These are phyloP conservation scores for Oreotrochilus melanogaster DNA, from an alignment of 2,113 vertebrate genomes.

Conservation along the genomic window DNA sequence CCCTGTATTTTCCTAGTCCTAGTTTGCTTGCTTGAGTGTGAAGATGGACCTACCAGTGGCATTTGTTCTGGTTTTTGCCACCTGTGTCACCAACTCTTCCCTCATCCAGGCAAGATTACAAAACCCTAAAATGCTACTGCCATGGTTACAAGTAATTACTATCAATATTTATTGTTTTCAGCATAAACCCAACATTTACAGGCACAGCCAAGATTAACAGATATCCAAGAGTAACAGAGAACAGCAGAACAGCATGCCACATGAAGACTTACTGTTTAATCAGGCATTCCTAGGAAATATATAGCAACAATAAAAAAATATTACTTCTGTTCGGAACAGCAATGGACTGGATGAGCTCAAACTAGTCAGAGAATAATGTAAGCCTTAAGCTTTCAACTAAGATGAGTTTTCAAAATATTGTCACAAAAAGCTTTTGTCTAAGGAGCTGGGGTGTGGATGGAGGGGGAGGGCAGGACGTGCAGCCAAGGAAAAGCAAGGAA, in stretches of 20 bases:
- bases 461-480: not conserved
- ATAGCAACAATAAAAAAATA: conserved; percentile 4
- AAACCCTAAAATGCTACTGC: not conserved
- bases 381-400: not conserved
- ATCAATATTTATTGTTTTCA: not conserved
- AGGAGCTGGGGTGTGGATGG: not conserved
- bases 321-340: not conserved
- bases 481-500: not conserved
- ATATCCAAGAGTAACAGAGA: not conserved
- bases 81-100: not conserved
- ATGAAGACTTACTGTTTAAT: not conserved
- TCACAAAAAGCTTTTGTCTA: not conserved
- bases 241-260: not conserved
- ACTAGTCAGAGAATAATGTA: not conserved
- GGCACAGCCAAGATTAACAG: not conserved
- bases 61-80: not conserved
- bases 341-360: not conserved
- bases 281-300: not conserved
- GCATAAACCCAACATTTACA: not conserved
- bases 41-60: not conserved
- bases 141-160: not conserved
- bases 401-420: not conserved
- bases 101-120: not conserved
- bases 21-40: not conserved
- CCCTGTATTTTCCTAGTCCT: not conserved